phyloP scores from a whole-genome alignment of 2,797 vertebrate genomes.

The Hemibagrus guttatus region DNA sequence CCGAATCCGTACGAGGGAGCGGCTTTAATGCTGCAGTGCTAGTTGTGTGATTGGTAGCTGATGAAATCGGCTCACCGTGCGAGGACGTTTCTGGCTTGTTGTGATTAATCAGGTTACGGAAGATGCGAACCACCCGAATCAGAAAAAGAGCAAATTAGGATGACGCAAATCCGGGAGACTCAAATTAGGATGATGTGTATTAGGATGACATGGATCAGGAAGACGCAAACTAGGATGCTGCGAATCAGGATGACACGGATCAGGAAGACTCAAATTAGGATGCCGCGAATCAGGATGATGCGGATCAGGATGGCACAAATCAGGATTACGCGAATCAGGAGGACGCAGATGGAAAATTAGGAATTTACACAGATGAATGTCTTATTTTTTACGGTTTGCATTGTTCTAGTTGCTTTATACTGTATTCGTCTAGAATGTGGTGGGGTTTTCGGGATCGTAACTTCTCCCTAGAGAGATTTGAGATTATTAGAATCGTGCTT shows the following conservation, averaged over 20 bases:
- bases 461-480: conserved; percentile 4
- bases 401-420: background rate
- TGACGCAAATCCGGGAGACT: background rate
- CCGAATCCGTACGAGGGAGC: conserved; percentile 44
- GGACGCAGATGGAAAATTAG: background rate
- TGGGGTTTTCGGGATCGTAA: background rate
- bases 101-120: background rate
- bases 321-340: background rate
- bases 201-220: background rate
- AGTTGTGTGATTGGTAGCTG: conserved; percentile 45
- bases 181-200: no score
- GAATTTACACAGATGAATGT: background rate
- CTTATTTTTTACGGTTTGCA: background rate
- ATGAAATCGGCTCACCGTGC: conserved; percentile 34
- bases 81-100: conserved; percentile 15
- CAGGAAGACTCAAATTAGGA: background rate
- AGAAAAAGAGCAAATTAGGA: background rate
- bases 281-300: background rate
- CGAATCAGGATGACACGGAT: background rate
- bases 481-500: background rate
- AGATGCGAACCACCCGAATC: no score
- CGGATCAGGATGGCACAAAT: background rate
- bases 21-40: conserved; percentile 37
- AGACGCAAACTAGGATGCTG: background rate
- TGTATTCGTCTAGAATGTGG: conserved; percentile 4